A percentile compares a stretch with the other conserved stretches of the same genome.
Conservation (phyloP, 2,888 invertebrate species). For the Nephrotoma appendiculata region DNA sequence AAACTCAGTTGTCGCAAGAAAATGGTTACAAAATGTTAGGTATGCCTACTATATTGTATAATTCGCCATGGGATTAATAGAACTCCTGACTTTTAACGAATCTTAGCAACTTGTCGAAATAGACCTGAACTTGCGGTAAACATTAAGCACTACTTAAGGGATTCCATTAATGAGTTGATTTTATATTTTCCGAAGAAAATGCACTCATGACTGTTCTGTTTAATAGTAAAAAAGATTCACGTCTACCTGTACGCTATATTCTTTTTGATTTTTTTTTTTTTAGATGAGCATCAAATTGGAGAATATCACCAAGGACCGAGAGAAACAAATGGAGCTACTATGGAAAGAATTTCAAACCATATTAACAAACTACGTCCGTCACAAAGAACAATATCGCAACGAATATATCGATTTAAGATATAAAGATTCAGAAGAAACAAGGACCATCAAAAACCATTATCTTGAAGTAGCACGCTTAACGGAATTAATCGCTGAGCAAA, state of each 20-base stretch:
- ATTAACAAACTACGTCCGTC: slow-evolving; percentile 27
- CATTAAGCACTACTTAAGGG: no score
- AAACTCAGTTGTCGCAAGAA: no score
- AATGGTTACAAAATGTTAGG: no score
- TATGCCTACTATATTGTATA: no score
- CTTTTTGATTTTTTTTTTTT: background rate
- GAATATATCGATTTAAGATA: slow-evolving; percentile 33
- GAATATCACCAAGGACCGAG: slow-evolving; percentile 32
- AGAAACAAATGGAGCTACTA: slow-evolving; percentile 35
- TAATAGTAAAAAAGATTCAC: background rate
- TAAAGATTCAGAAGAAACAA: slow-evolving; percentile 30
- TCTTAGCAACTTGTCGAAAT: no score
- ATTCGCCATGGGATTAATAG: no score
- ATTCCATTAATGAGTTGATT: no score
- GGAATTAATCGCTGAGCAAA: slow-evolving; percentile 25
- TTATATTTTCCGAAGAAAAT: no score
- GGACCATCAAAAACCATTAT: slow-evolving; percentile 26
- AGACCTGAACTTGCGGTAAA: no score
- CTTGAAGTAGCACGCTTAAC: slow-evolving; percentile 26
- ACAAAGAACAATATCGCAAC: slow-evolving; percentile 31
- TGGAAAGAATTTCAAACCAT: slow-evolving; percentile 32
- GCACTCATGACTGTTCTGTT: background rate
- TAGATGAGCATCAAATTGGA: slow-evolving; percentile 31
- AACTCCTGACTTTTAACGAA: no score
- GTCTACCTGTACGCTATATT: background rate